Percentiles rank a stretch among this genome's conserved stretches.
Conservation (phyloP, 2,888 invertebrate species). For the Drosophila atripex region DNA sequence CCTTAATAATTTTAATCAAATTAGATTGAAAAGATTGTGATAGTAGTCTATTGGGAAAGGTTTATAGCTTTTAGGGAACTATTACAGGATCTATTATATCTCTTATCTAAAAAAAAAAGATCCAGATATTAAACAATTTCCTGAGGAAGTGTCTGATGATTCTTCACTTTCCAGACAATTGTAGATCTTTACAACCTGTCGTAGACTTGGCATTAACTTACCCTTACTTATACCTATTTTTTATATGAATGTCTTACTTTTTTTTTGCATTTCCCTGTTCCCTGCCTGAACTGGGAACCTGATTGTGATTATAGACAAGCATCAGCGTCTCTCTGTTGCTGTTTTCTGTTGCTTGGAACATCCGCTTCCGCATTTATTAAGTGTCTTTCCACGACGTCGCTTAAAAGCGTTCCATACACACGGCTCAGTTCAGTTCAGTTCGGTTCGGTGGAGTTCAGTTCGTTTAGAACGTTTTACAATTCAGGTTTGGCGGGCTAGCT, state of each 20-base stretch:
- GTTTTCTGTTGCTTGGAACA: slow-evolving; percentile 72
- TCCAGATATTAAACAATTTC: too few species aligned
- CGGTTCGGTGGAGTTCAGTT: slow-evolving; percentile 39
- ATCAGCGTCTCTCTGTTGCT: slow-evolving; percentile 44
- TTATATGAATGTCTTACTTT: neutral
- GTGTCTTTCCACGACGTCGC: slow-evolving; percentile 74
- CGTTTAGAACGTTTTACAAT: slow-evolving; percentile 77
- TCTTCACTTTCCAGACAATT: too few species aligned
- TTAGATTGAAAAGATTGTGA: too few species aligned
- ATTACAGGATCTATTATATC: too few species aligned
- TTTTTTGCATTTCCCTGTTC: slow-evolving; percentile 46
- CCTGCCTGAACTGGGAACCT: slow-evolving; percentile 62
- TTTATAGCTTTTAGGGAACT: too few species aligned
- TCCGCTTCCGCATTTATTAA: slow-evolving; percentile 83
- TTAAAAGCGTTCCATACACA: slow-evolving; percentile 60
- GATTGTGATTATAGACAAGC: slow-evolving; percentile 80
- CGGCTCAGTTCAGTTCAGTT: slow-evolving; percentile 5
- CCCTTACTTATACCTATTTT: slow-evolving; percentile 11
- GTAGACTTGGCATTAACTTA: slow-evolving; percentile 27
- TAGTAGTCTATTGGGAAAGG: too few species aligned
- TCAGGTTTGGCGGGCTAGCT: slow-evolving; percentile 64
- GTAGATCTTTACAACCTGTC: slow-evolving; percentile 27
- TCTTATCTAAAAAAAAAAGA: too few species aligned
- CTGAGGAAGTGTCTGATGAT: too few species aligned
- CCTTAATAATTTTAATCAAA: too few species aligned